These are phyloP conservation scores for Petrocephalus microphthalmus DNA, from an alignment of 2,113 vertebrate genomes.

Conservation along the genomic window DNA sequence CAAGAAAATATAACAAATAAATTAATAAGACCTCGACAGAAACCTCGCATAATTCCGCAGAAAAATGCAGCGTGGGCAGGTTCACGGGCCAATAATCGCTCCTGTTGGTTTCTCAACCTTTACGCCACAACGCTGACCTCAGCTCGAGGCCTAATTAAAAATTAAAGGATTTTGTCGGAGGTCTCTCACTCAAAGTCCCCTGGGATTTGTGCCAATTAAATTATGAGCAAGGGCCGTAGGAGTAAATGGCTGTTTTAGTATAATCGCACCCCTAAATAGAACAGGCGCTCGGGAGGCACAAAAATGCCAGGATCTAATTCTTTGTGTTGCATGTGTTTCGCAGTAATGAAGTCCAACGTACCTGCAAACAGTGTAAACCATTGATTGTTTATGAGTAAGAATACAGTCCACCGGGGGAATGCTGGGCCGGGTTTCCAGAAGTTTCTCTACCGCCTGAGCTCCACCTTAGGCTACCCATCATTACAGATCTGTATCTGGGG, in stretches of 20 bases:
- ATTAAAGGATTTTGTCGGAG: background rate
- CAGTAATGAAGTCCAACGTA: background rate
- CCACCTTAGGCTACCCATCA: constrained; percentile 8
- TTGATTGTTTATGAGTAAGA: background rate
- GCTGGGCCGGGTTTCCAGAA: background rate
- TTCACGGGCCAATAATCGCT: background rate
- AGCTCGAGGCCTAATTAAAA: constrained; percentile 2
- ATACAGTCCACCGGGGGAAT: background rate
- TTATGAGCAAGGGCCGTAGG: background rate
- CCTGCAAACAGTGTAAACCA: background rate
- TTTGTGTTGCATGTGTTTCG: background rate
- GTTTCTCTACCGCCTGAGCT: background rate
- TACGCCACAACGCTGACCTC: background rate
- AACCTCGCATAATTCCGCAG: background rate
- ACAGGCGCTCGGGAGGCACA: background rate
- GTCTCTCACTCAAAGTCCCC: background rate
- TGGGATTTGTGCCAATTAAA: constrained; percentile 9
- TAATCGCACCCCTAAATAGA: constrained; percentile 15
- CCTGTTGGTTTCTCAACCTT: constrained; percentile 1
- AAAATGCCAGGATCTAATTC: constrained; percentile 17
- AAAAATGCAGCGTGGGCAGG: background rate
- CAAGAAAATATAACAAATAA: background rate
- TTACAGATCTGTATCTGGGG: constrained; percentile 18
- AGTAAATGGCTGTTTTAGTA: background rate
- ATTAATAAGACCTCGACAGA: background rate